Evolutionary conservation across 2,113 vertebrate species (phyloP), one percentile per base, ranked within the genome.

Genomic region (Camelus dromedarius): DNA sequence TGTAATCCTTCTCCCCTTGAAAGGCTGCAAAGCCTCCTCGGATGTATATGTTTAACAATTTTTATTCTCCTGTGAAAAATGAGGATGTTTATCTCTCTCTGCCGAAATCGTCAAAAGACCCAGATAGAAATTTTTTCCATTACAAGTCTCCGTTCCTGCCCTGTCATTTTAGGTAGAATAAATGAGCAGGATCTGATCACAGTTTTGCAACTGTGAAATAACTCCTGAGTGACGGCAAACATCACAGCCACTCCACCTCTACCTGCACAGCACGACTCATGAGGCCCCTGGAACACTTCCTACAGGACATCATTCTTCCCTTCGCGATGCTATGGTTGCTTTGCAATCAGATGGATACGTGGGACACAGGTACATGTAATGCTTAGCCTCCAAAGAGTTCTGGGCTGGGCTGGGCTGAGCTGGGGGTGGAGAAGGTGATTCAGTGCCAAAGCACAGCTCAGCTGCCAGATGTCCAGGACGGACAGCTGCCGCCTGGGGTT

Each of bases 101-200:
- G 77, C 67, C 52, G 79, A 76, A 89, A 94, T 92, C 62, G 79
- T 80, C 69, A 93, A 97, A 95, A 85, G 38, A 89, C 19, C 10
- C 64, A 96, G 87, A 83, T 85, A 77, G 87, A 94, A 93, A 79
- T 77, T 56, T 54, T 95, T 94, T 95, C 86, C 89, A 89, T 97
- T 82, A 38, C 83, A 20, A 75, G 56, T 92, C 30, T 46, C 87
- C 54, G 93, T 96, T 95, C 95, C 90, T 94, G 86, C 81, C 54
- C 32, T 88, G 91, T 98, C 96, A 94, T 83, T 96, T 89, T 83
- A 89, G 95, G 97, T 73, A 85, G 76, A 95, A 97, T 94, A 96
- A 96, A 97, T 35, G 89, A 52, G 84, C 84, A 82, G 98, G 96
- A 75, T 97, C 79, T 5, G 9, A 96, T 83, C 66, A 1, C 62